Percentiles rank a stretch among this genome's conserved stretches.
Evolutionary conservation across 1,140 invertebrate species (phyloP).

Genomic region (Philaenus spumarius): DNA sequence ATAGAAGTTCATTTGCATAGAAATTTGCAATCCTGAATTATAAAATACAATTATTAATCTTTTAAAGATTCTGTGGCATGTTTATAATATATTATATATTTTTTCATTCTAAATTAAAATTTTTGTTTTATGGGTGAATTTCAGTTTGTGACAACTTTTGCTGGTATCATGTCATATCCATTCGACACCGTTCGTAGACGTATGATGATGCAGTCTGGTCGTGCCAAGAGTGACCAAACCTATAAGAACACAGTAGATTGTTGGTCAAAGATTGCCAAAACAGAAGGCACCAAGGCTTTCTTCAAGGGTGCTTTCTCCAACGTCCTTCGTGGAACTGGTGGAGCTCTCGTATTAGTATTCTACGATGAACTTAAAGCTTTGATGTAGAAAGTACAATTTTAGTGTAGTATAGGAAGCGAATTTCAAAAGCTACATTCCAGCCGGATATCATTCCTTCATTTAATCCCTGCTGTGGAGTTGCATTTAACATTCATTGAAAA

Average conservation of each 20-base stretch:
- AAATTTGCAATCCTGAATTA: background rate
- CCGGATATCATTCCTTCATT: background rate
- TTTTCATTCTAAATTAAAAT: background rate
- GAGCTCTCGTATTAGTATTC: slow-evolving; percentile 68
- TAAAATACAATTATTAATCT: background rate
- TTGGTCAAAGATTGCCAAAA: slow-evolving; percentile 59
- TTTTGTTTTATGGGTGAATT: slow-evolving; percentile 21
- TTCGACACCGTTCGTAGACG: slow-evolving; percentile 84
- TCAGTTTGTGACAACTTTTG: slow-evolving; percentile 60
- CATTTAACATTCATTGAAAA: slow-evolving; percentile 8
- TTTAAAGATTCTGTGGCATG: background rate
- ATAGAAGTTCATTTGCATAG: no score
- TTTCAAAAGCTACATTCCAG: slow-evolving; percentile 1
- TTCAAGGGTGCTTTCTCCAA: slow-evolving; percentile 80
- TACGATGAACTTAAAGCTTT: slow-evolving; percentile 70
- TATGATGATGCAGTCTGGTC: slow-evolving; percentile 85
- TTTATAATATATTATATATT: background rate
- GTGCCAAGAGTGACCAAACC: slow-evolving; percentile 54
- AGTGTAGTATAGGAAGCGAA: background rate
- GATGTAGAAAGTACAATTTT: slow-evolving; percentile 33
- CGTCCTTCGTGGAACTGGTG: slow-evolving; percentile 69
- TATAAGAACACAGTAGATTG: slow-evolving; percentile 69
- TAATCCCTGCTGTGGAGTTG: background rate
- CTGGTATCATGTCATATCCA: slow-evolving; percentile 80
- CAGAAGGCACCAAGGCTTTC: slow-evolving; percentile 61